Percentiles rank a stretch among this genome's conserved stretches.
phyloP scores from a whole-genome alignment of 2,113 vertebrate species.

The Catagonus wagneri region DNA sequence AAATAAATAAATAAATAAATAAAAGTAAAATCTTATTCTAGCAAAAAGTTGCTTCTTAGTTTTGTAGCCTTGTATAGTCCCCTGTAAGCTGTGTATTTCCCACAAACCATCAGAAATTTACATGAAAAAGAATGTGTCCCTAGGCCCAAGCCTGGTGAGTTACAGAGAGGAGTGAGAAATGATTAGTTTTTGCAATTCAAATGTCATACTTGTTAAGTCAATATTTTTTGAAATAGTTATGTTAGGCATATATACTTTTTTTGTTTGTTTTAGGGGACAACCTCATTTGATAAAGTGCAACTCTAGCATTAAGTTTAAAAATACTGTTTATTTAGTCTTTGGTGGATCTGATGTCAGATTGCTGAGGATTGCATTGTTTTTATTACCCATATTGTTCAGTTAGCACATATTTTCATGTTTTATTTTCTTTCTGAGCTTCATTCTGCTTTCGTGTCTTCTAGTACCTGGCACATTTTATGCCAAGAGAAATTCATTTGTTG shows the following conservation, averaged over 20 bases:
- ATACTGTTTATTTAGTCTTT: background rate
- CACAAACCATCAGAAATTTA: background rate
- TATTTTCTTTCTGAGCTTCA: background rate
- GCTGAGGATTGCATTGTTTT: background rate
- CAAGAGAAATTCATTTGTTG: conserved; percentile 37
- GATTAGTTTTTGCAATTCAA: conserved; percentile 47
- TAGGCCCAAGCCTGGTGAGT: background rate
- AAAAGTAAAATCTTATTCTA: conserved; percentile 35
- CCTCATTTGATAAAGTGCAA: background rate
- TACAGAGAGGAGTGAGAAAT: conserved; percentile 45
- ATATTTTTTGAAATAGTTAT: background rate
- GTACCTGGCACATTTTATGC: background rate
- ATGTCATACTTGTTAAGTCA: background rate
- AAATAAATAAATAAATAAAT: too few species aligned
- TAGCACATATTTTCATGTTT: conserved; percentile 19
- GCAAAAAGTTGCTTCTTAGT: background rate
- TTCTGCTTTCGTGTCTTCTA: background rate
- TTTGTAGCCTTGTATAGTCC: background rate
- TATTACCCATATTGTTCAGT: background rate
- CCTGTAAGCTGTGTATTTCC: conserved; percentile 4
- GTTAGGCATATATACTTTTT: background rate
- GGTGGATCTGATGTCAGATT: background rate
- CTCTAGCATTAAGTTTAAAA: conserved; percentile 23
- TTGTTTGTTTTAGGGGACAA: background rate
- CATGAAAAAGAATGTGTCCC: background rate